A percentile compares a stretch with the other conserved stretches of the same genome.
phyloP scores from a whole-genome alignment of 2,113 vertebrate species.

The Actenoides hombroni region DNA sequence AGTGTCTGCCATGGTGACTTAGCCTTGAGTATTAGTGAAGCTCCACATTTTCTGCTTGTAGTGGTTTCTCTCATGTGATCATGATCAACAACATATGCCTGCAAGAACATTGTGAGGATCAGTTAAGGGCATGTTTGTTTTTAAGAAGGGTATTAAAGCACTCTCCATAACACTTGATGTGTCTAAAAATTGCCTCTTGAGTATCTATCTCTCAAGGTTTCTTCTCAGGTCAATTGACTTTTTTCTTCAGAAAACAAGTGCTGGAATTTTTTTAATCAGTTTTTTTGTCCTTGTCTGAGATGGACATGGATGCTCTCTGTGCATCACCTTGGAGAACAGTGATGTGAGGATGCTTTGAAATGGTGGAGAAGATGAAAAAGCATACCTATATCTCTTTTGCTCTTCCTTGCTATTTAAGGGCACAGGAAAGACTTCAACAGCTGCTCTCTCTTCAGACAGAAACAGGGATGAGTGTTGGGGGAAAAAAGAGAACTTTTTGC shows the following conservation, averaged over 20 bases:
- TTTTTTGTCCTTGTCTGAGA: not conserved
- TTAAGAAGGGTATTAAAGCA: not conserved
- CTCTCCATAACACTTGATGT: accelerated
- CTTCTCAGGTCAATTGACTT: not conserved
- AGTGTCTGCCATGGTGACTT: not conserved
- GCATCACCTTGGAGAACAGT: not conserved
- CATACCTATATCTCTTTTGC: not conserved
- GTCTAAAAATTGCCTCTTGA: not conserved
- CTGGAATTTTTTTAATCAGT: not conserved
- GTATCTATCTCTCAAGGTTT: not conserved
- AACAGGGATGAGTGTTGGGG: not conserved
- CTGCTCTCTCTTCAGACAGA: not conserved
- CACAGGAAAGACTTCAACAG: not conserved
- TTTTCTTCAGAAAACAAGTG: not conserved
- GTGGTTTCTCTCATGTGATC: not conserved
- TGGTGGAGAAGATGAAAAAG: not conserved
- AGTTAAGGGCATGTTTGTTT: not conserved
- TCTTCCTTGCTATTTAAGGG: not conserved
- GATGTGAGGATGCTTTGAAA: not conserved
- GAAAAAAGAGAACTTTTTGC: not conserved
- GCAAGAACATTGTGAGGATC: not conserved
- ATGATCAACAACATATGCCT: accelerated
- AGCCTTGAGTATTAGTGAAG: not conserved
- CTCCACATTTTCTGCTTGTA: not conserved
- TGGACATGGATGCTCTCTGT: not conserved